Percentiles rank a stretch among this genome's conserved stretches.
These are phyloP conservation scores for Syngnathus typhle DNA, from an alignment of 2,113 vertebrate species.

Conservation along the genomic window DNA sequence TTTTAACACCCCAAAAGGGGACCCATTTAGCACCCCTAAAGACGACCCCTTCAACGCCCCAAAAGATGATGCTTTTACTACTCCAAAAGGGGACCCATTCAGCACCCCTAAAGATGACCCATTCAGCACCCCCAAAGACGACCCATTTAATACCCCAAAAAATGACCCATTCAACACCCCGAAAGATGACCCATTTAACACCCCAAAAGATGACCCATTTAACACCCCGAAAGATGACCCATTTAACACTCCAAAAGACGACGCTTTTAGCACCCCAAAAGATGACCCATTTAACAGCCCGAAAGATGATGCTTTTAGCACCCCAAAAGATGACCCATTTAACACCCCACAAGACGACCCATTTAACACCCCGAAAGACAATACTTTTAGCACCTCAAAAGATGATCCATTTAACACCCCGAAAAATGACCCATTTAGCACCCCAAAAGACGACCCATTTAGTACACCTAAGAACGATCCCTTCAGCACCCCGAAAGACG, in stretches of 20 bases:
- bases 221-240: constrained; percentile 2
- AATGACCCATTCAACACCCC: constrained; percentile 2
- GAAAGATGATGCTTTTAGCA: constrained; percentile 21
- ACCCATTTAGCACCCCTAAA: constrained; percentile 1
- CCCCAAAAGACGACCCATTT: constrained; percentile 24
- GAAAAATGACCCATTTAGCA: constrained; percentile 18
- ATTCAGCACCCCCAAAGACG: not conserved
- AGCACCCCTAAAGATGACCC: constrained; percentile 19
- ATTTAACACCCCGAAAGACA: constrained; percentile 4
- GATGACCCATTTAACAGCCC: constrained; percentile 11
- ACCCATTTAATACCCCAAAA: constrained; percentile 4
- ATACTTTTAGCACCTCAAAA: not conserved
- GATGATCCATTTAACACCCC: not conserved
- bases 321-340: constrained; percentile 27
- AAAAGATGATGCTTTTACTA: constrained; percentile 4
- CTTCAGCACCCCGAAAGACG: constrained; percentile 14
- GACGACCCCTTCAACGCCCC: constrained; percentile 7
- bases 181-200: constrained; percentile 9
- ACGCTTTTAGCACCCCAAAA: constrained; percentile 4
- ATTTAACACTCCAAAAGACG: constrained; percentile 1
- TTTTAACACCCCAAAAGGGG: not conserved
- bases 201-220: constrained; percentile 4
- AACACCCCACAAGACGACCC: constrained; percentile 14
- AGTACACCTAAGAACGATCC: constrained; percentile 12
- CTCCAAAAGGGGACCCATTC: not conserved